Conservation (phyloP, 2,113 vertebrate genomes). For the Sus scrofa region DNA sequence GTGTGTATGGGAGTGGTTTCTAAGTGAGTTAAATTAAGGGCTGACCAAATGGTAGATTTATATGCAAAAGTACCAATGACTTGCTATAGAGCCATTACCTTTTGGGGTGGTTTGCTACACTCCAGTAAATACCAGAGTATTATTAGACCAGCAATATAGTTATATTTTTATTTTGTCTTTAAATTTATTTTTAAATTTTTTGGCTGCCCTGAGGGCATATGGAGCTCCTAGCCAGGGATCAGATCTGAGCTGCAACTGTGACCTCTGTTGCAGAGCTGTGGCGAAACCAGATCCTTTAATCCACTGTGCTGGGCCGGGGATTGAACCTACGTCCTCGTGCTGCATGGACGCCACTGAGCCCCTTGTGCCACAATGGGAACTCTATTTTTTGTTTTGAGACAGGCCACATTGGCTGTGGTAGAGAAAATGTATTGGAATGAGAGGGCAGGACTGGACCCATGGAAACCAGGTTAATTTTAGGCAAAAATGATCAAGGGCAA, state of each 20-base stretch:
- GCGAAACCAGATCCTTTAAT: too few species aligned
- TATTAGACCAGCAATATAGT: neutral
- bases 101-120: neutral
- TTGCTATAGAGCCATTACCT: neutral
- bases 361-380: too few species aligned
- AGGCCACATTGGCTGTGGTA: neutral
- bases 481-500: neutral
- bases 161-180: neutral
- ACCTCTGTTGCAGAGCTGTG: too few species aligned
- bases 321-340: too few species aligned
- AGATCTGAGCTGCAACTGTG: too few species aligned
- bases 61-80: neutral
- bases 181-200: too few species aligned
- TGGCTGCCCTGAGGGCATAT: too few species aligned
- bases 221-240: too few species aligned
- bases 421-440: neutral
- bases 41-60: neutral
- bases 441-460: accelerated
- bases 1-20: neutral
- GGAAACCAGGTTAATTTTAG: neutral
- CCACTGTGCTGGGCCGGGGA: too few species aligned
- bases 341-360: too few species aligned
- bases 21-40: neutral
- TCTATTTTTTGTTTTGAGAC: neutral
- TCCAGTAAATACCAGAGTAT: neutral